Evolutionary conservation across 2,797 vertebrate species (phyloP).

Genomic region (Halcyon smyrnensis): DNA sequence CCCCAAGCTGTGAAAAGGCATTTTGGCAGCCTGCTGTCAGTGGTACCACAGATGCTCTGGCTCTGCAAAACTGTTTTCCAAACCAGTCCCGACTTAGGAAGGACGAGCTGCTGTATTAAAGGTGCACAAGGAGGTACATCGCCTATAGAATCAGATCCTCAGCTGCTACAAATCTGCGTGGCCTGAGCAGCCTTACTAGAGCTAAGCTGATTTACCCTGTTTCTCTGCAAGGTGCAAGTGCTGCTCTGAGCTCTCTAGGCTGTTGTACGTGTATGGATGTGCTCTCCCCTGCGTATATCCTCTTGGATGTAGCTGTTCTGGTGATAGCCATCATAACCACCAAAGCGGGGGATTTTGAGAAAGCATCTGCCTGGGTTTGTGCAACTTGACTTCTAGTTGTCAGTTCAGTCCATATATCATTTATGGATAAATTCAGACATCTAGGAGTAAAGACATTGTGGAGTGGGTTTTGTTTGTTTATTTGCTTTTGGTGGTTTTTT

Average conservation of each 20-base stretch:
- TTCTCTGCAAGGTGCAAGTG: rapidly evolving
- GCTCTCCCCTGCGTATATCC: not conserved
- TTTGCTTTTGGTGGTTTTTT: not conserved
- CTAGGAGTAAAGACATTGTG: not conserved
- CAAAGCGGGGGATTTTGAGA: not conserved
- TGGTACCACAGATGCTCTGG: rapidly evolving
- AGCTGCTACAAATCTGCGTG: rapidly evolving
- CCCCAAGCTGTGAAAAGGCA: not conserved
- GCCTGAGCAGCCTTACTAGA: not conserved
- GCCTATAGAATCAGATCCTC: rapidly evolving
- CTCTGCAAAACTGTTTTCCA: not conserved
- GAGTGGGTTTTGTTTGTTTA: not conserved
- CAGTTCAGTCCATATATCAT: rapidly evolving
- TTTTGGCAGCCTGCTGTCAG: not conserved
- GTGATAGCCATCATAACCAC: rapidly evolving
- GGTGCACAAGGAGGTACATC: rapidly evolving
- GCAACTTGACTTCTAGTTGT: not conserved
- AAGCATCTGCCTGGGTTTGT: not conserved
- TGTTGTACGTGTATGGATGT: rapidly evolving
- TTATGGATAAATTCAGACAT: not conserved
- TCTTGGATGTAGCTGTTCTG: rapidly evolving
- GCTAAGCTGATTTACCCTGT: not conserved
- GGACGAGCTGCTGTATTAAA: not conserved
- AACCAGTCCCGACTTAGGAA: not conserved
- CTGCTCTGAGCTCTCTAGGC: not conserved